Evolutionary conservation across 2,797 vertebrate genomes (phyloP), one percentile per base, ranked within the genome.

Genomic region (Coranthus polyacanthus): DNA sequence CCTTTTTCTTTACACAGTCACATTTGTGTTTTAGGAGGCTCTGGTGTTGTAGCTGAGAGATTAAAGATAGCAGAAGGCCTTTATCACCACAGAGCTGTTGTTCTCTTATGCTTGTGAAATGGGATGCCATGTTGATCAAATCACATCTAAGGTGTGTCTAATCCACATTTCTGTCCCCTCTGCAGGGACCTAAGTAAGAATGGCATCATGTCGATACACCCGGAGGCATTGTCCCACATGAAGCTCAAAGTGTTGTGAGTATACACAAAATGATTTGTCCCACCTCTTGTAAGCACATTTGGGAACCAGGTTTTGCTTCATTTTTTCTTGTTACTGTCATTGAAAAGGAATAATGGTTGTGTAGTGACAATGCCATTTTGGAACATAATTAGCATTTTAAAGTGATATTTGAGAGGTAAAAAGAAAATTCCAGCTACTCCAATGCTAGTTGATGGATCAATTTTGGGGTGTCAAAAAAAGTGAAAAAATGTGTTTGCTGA

Each of bases 181-280:
- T 85, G 46, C 85, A 98, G 97, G 70, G 97, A 98, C 89, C 91
- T 98, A 78, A 95, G 95, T 83, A 97, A 95, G 87, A 98, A 98
- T 64, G 95, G 89, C 79, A 93, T 98, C 52, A 97, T 97, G 94
- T 98, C 97, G 39, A 93, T 98, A 77, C 96, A 98, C 86, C 96
- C 96, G 34, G 94, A 96, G 80, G 94, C 96, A 1, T 91, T 98
- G 89, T 89, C 94, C 53, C 94, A 95, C 56, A 82, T 93, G 78
- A 94, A 91, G 65, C 93, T 98, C 45, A 95, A 95, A 89, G 94
- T 95, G 53, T 90, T 98, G 97, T 98, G 92, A 96, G 97, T 98
- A 90, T 12, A 62, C n/a, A 22, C 21, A 17, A 42, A 62, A 56
- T 20, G 0, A 58, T 24, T 36, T 11, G 29, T 46, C n/a, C 8